Evolutionary conservation across 2,888 invertebrate species (phyloP), one percentile per base, ranked within the genome.

Genomic region (Halocaridina rubra): DNA sequence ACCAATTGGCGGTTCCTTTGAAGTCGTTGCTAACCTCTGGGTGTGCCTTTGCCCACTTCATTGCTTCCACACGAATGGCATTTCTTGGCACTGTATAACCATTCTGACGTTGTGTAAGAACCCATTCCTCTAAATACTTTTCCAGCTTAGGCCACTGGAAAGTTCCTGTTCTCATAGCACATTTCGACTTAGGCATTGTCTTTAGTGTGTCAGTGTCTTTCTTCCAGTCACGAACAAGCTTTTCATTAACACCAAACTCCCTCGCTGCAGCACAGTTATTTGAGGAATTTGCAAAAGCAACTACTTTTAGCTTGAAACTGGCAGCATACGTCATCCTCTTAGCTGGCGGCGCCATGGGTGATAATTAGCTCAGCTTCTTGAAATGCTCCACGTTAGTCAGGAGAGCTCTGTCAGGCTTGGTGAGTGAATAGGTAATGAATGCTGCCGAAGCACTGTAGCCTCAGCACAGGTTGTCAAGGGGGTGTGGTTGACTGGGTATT

Each of bases 221-320:
- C 19, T 61, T 61, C 19, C 13, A 19, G 61, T 32, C 33, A 32
- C 72, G 33, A 72, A 33, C 72, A n/a, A 79, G 29, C 13, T 84
- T n/a, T 59, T 64, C 30, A 19, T 59, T 76, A 29, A 22, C 67
- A 67, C 67, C 27, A 67, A 67, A 67, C 24, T 67, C 0, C 27
- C 24, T 67, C 5, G 67, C 67, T 67, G 67, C 5, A 24, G 1
- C 67, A 67, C 67, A 67, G 67, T 67, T 67, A 13, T 67, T 19
- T 67, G 67, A 27, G 27, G 67, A 67, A 67, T 67, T 67, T 67
- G 24, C 29, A 67, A 67, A 24, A 67, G 67, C 67, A 67, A 67
- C 29, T 67, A 5, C 29, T 67, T 67, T 67, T 27, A 24, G 27
- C 67, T 67, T 24, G 67, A 67, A 67, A 67, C 67, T 8, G 1